Evolutionary conservation across 2,797 vertebrate genomes (phyloP).

Genomic region (Lacerta bilineata): DNA sequence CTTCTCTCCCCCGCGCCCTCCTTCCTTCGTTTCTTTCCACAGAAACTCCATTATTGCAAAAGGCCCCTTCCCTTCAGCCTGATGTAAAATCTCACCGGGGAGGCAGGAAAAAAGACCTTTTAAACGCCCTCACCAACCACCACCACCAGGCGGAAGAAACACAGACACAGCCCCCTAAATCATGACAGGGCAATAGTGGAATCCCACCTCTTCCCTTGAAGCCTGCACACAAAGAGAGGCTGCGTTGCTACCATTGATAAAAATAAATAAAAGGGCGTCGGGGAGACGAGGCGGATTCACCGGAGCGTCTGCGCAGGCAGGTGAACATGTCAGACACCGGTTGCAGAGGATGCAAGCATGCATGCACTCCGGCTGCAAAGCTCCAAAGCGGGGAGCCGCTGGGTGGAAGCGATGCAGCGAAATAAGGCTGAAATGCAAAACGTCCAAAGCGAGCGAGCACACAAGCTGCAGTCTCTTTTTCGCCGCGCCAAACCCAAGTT

Average conservation of each 20-base stretch:
- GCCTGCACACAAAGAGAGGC: slow-evolving; percentile 24
- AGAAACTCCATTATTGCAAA: neutral
- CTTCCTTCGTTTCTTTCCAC: neutral
- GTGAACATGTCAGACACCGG: slow-evolving; percentile 18
- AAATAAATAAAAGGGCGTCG: no score
- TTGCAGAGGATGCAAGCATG: neutral
- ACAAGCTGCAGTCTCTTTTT: neutral
- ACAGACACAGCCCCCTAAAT: neutral
- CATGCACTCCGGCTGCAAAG: neutral
- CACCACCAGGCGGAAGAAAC: neutral
- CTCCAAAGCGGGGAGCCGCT: neutral
- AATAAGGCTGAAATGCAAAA: neutral
- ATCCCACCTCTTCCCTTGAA: slow-evolving; percentile 7
- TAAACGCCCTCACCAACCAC: neutral
- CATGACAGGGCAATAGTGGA: slow-evolving; percentile 7
- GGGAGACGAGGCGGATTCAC: no score
- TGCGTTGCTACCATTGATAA: neutral
- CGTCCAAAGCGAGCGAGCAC: neutral
- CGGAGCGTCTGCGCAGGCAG: neutral
- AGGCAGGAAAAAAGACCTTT: neutral
- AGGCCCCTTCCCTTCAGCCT: neutral
- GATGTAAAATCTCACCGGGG: neutral
- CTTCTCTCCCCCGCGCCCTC: neutral
- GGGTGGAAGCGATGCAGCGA: neutral
- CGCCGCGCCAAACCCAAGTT: neutral